Evolutionary conservation across 2,797 vertebrate species (phyloP), one percentile per base, ranked within the genome.

Genomic region (Australoheros facetus): DNA sequence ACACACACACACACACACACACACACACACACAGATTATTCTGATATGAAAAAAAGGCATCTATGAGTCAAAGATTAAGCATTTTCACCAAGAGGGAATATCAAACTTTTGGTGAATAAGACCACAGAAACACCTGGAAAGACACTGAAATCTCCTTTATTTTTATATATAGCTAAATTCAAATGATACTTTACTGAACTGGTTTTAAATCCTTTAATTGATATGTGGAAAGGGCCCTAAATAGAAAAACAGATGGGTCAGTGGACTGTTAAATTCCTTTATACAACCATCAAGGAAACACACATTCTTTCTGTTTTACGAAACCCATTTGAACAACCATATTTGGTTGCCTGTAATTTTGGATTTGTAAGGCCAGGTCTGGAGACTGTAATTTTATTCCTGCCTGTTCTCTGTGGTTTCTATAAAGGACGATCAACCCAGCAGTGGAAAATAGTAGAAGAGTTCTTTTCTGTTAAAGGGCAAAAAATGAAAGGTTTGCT

Each of bases 371-470:
- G 14, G 5, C 54, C 54, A 73, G 34, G 3, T 39, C 72, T 58
- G 62, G 13, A 56, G 56, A 58, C 73, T 82, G 57, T 78, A 79
- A 85, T 90, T 88, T 64, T 5, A 64, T n/a, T 83, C 6, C 57
- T 75, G 56, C 73, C 81, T 81, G n/a, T 82, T 87, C 60, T 77
- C 51, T 89, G 85, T 78, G 89, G 88, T 51, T 81, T 88, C 19
- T 76, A 45, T 45, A 34, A 82, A 56, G 6, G 7, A 56, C 10
- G 23, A 78, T 56, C 3, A 32, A 56, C 39, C 28, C 32, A 75
- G 77, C 64, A 64, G 17, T 23, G 39, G 72, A 78, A 73, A 78
- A 39, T 70, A 26, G 11, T 30, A 39, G 10, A 75, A 32, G 7
- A 56, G 6, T 11, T 32, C 5, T 14, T 28, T 55, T 30, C 48